Evolutionary conservation across 2,113 vertebrate species (phyloP).

Genomic region (Erinaceus europaeus): DNA sequence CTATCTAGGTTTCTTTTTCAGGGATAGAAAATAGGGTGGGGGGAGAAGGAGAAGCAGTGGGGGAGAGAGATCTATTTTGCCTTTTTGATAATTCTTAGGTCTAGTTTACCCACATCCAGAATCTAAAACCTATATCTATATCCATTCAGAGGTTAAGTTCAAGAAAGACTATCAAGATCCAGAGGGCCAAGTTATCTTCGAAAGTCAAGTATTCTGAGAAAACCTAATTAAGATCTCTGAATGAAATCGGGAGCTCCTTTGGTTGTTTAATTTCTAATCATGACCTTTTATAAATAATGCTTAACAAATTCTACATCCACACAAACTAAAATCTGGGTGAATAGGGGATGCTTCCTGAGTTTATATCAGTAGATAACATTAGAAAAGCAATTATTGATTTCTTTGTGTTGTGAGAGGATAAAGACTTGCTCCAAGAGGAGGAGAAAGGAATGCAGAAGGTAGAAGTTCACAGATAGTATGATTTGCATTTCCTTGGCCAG

Average conservation of each 20-base stretch:
- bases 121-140: background rate
- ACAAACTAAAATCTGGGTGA: background rate
- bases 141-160: background rate
- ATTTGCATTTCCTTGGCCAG: fast-evolving
- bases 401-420: background rate
- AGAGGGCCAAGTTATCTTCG: background rate
- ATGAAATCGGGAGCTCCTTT: background rate
- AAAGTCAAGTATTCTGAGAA: background rate
- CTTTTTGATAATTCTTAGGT: background rate
- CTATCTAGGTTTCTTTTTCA: background rate
- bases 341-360: background rate
- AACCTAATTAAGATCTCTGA: background rate
- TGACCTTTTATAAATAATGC: background rate
- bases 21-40: background rate
- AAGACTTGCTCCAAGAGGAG: background rate
- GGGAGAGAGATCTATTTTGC: background rate
- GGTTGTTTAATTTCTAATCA: background rate
- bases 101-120: background rate
- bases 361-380: background rate
- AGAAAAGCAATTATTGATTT: slow-evolving; percentile 18
- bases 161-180: background rate
- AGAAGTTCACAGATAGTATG: background rate
- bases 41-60: background rate
- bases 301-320: background rate
- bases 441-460: background rate